Evolutionary conservation across 2,888 invertebrate genomes (phyloP).

Genomic region (Achlya flavicornis): DNA sequence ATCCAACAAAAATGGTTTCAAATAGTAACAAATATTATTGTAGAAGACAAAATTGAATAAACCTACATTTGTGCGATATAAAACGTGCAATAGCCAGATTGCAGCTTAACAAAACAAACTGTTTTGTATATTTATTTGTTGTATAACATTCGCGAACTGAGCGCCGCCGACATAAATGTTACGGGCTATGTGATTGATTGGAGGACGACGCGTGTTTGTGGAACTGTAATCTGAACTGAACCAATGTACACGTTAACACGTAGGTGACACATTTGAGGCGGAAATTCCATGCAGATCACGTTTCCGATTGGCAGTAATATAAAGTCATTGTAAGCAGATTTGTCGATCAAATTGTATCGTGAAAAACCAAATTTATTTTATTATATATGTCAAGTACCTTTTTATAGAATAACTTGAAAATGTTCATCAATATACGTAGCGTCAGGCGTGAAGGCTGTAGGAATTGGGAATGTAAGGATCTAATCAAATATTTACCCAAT

Average conservation of each 20-base stretch:
- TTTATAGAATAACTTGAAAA: background rate
- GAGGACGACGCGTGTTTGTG: slow-evolving; percentile 17
- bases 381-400: background rate
- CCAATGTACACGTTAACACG: slow-evolving; percentile 6
- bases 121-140: slow-evolving; percentile 13
- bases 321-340: slow-evolving; percentile 1
- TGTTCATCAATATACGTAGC: background rate
- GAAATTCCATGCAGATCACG: slow-evolving; percentile 10
- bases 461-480: background rate
- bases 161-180: slow-evolving; percentile 8
- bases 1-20: too few relatives aligned
- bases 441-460: background rate
- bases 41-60: too few relatives aligned
- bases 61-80: background rate
- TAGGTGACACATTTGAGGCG: background rate
- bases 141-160: slow-evolving; percentile 12
- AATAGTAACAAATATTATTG: too few relatives aligned
- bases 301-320: slow-evolving; percentile 15
- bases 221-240: slow-evolving; percentile 2
- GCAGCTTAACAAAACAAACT: slow-evolving; percentile 1
- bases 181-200: slow-evolving; percentile 23
- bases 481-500: slow-evolving; percentile 10
- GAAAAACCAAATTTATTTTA: background rate
- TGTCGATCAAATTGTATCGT: background rate
- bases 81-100: slow-evolving; percentile 3